A percentile compares a stretch with the other conserved stretches of the same genome.
These are phyloP conservation scores for Xiphydria camelus DNA, from an alignment of 2,888 invertebrate species.

Conservation along the genomic window DNA sequence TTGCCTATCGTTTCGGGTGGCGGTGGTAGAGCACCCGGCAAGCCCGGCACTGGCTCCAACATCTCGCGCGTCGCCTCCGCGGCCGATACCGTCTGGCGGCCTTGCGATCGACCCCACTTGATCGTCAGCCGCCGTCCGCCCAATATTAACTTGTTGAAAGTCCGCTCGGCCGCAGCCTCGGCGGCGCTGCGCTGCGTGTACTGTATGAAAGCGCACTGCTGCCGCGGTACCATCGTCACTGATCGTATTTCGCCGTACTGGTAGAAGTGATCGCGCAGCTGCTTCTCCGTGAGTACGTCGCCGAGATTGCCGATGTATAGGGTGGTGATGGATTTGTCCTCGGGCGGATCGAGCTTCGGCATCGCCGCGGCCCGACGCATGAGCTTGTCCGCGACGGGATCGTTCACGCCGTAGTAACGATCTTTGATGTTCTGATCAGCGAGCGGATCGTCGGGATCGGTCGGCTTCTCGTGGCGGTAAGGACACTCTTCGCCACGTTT, in stretches of 20 bases:
- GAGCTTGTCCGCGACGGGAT: slow-evolving; percentile 94
- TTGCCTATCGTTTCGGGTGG: slow-evolving; percentile 65
- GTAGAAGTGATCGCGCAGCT: slow-evolving; percentile 94
- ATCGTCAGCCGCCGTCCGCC: slow-evolving; percentile 91
- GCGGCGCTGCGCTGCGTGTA: slow-evolving; percentile 89
- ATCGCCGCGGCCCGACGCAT: slow-evolving; percentile 88
- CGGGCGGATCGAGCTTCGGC: slow-evolving; percentile 94
- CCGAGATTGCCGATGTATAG: slow-evolving; percentile 96
- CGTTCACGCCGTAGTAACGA: slow-evolving; percentile 91
- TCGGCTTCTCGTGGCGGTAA: slow-evolving; percentile 93
- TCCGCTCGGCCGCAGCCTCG: slow-evolving; percentile 92
- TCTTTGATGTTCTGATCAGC: slow-evolving; percentile 96
- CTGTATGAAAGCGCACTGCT: slow-evolving; percentile 96
- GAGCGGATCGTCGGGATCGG: slow-evolving; percentile 95
- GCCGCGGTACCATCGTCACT: slow-evolving; percentile 87
- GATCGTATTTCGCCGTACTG: slow-evolving; percentile 98
- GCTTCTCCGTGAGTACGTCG: slow-evolving; percentile 84
- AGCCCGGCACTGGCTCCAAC: slow-evolving; percentile 76
- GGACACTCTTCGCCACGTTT: slow-evolving; percentile 96
- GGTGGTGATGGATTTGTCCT: slow-evolving; percentile 95
- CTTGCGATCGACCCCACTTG: slow-evolving; percentile 98
- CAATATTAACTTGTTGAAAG: slow-evolving; percentile 88
- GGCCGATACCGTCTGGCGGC: slow-evolving; percentile 63
- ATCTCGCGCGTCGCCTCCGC: slow-evolving; percentile 61
- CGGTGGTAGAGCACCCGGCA: slow-evolving; percentile 72